Evolutionary conservation across 2,113 vertebrate species (phyloP).

Genomic region (Actenoides lindsayi): DNA sequence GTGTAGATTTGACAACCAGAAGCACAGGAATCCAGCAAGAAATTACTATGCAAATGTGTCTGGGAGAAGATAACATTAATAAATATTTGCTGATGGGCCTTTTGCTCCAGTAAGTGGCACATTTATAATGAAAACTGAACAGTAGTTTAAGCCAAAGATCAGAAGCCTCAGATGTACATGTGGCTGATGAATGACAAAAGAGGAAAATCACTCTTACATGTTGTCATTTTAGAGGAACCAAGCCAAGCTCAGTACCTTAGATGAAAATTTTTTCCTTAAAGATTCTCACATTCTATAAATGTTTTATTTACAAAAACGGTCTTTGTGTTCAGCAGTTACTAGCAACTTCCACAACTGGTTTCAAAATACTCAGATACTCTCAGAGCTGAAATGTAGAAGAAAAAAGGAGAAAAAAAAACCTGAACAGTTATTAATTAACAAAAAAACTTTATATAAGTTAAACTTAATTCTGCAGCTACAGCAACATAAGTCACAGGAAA

Average conservation of each 20-base stretch:
- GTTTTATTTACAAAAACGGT: not conserved
- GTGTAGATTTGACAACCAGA: constrained; percentile 51
- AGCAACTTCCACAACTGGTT: not conserved
- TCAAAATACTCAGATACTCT: not conserved
- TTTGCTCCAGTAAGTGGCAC: constrained; percentile 22
- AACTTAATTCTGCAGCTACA: no score
- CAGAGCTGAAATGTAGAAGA: not conserved
- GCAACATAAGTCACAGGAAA: not conserved
- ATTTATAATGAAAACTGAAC: constrained; percentile 45
- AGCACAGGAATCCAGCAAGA: constrained; percentile 47
- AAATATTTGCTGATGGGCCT: constrained; percentile 58
- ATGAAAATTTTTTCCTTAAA: constrained; percentile 2
- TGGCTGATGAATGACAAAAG: not conserved
- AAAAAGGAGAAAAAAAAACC: not conserved
- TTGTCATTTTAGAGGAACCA: not conserved
- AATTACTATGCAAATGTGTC: constrained; percentile 63
- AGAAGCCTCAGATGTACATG: not conserved
- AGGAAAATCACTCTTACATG: not conserved
- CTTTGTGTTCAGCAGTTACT: not conserved
- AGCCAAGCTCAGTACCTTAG: not conserved
- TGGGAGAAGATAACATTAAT: constrained; percentile 43
- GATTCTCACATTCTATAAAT: not conserved
- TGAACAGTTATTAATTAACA: not conserved
- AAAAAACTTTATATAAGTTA: no score
- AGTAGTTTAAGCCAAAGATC: not conserved